A percentile compares a stretch with the other conserved stretches of the same genome.
phyloP scores from a whole-genome alignment of 1,140 invertebrate species.

The Telenomus remus region DNA sequence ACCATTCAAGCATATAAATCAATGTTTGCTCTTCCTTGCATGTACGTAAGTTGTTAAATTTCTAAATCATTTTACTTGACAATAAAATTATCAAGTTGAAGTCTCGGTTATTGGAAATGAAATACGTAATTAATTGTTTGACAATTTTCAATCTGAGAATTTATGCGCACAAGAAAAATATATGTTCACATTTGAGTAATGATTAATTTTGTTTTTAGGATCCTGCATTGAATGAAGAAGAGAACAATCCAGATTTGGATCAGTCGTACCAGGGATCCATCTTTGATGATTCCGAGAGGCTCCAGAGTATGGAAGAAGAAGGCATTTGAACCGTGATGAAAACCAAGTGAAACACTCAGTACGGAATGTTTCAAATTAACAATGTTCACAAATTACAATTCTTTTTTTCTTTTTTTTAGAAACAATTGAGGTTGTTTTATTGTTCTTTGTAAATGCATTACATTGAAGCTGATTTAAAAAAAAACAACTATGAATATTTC shows the following conservation, averaged over 20 bases:
- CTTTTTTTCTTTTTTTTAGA: neutral
- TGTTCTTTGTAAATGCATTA: constrained; percentile 18
- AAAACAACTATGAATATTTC: constrained; percentile 19
- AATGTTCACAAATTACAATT: neutral
- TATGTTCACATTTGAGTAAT: too few species aligned
- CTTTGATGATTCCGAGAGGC: constrained; percentile 52
- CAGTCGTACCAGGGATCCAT: constrained; percentile 57
- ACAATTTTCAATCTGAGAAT: too few species aligned
- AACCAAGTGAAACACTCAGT: neutral
- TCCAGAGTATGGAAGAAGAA: constrained; percentile 26
- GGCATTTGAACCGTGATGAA: constrained; percentile 7
- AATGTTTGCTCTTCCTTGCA: too few species aligned
- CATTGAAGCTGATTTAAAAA: constrained; percentile 15
- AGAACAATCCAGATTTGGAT: constrained; percentile 20
- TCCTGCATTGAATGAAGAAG: constrained; percentile 6
- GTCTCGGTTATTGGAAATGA: too few species aligned
- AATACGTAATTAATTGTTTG: too few species aligned
- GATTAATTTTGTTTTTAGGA: constrained; percentile 26
- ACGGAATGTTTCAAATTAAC: neutral
- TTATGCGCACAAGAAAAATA: too few species aligned
- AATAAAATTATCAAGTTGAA: too few species aligned
- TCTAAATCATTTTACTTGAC: too few species aligned
- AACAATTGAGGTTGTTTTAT: constrained; percentile 3
- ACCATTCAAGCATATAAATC: too few species aligned
- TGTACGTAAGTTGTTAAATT: too few species aligned